A percentile compares a stretch with the other conserved stretches of the same genome.
These are phyloP conservation scores for Parnassius smintheus DNA, from an alignment of 2,888 invertebrate species.

Conservation along the genomic window DNA sequence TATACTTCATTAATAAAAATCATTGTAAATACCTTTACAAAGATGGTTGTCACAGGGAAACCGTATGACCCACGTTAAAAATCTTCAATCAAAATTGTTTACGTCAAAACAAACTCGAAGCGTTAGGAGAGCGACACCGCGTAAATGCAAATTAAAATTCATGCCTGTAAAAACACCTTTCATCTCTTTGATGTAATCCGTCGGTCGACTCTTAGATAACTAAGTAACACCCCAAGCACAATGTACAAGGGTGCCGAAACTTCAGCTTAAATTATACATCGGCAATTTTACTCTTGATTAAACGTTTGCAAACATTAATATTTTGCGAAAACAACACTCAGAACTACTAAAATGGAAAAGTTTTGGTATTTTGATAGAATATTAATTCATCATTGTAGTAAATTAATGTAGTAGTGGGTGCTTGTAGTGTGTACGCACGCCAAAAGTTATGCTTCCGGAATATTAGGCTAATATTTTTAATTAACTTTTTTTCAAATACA, in stretches of 20 bases:
- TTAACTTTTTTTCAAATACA: too few relatives aligned
- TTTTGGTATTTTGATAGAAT: slow-evolving; percentile 14
- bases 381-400: slow-evolving; percentile 13
- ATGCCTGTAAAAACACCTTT: slow-evolving; percentile 67
- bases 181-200: slow-evolving; percentile 63
- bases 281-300: slow-evolving; percentile 31
- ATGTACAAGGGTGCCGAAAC: slow-evolving; percentile 33
- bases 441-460: too few relatives aligned
- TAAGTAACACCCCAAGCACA: slow-evolving; percentile 49
- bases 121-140: slow-evolving; percentile 34
- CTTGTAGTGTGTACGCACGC: not conserved
- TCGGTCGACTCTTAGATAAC: slow-evolving; percentile 45
- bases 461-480: too few relatives aligned
- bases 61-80: slow-evolving; percentile 28
- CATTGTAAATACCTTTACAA: not conserved
- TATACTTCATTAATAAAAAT: too few relatives aligned
- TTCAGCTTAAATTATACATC: slow-evolving; percentile 40
- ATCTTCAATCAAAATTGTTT: slow-evolving; percentile 37
- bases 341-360: slow-evolving; percentile 6
- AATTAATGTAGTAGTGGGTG: not conserved
- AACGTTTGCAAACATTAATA: slow-evolving; percentile 10
- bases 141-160: slow-evolving; percentile 67
- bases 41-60: slow-evolving; percentile 13
- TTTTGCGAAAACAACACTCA: slow-evolving; percentile 11
- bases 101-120: slow-evolving; percentile 31